These are phyloP conservation scores for Lasioglossum malachurum DNA, from an alignment of 2,888 invertebrate genomes.

Conservation along the genomic window DNA sequence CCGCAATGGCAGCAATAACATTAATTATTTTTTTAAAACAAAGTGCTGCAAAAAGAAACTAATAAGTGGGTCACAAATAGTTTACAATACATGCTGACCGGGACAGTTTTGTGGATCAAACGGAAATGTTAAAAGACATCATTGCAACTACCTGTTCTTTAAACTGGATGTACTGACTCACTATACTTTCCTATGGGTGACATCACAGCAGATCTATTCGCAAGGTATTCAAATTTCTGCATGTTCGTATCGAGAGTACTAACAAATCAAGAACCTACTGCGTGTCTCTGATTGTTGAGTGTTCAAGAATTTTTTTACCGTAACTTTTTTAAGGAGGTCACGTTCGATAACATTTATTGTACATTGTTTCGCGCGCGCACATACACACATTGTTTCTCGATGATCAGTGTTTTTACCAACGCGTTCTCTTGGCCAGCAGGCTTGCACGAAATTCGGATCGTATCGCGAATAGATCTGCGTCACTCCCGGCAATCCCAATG, in stretches of 20 bases:
- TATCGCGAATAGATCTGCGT: conserved; percentile 75
- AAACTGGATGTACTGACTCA: conserved; percentile 66
- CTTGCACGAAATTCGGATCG: conserved; percentile 47
- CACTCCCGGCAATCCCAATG: conserved; percentile 76
- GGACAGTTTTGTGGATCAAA: conserved; percentile 78
- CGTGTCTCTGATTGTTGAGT: background rate
- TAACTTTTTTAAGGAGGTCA: conserved; percentile 7
- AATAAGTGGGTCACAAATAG: conserved; percentile 79
- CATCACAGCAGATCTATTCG: conserved; percentile 64
- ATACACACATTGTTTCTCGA: background rate
- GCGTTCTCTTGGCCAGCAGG: conserved; percentile 16
- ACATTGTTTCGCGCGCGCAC: background rate
- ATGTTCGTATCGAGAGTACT: conserved; percentile 35
- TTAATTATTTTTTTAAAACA: conserved; percentile 82
- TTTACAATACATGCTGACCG: conserved; percentile 77
- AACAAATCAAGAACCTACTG: conserved; percentile 12
- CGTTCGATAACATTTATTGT: conserved; percentile 5
- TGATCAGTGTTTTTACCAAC: conserved; percentile 18
- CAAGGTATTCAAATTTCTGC: conserved; percentile 54
- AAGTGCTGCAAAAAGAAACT: conserved; percentile 76
- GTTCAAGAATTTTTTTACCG: conserved; percentile 19
- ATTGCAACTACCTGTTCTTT: conserved; percentile 62
- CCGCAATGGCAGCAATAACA: conserved; percentile 73
- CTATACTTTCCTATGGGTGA: conserved; percentile 62
- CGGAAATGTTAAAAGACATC: conserved; percentile 65